Evolutionary conservation across 2,888 invertebrate species (phyloP).

Genomic region (Linnaemya tessellans): DNA sequence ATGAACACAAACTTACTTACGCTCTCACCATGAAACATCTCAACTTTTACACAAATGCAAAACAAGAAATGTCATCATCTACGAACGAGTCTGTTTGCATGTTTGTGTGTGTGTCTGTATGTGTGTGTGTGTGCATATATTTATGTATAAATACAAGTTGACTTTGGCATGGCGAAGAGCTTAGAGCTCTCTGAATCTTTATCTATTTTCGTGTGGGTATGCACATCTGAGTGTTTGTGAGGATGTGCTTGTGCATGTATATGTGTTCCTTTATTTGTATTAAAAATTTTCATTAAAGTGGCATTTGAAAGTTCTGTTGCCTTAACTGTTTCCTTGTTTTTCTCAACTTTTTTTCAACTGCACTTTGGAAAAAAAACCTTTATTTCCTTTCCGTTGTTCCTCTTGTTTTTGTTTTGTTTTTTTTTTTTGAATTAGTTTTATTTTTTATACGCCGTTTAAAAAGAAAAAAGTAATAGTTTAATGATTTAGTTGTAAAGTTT

Average conservation of each 20-base stretch:
- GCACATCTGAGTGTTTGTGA: constrained; percentile 4
- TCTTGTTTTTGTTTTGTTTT: constrained; percentile 46
- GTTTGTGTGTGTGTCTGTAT: constrained; percentile 43
- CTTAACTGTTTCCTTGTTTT: constrained; percentile 71
- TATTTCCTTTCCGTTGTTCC: constrained; percentile 42
- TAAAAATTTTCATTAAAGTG: constrained; percentile 71
- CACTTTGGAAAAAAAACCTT: constrained; percentile 50
- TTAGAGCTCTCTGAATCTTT: constrained; percentile 45
- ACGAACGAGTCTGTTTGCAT: neutral
- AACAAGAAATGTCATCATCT: constrained; percentile 70
- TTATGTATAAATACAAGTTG: constrained; percentile 42
- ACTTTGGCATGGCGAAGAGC: constrained; percentile 45
- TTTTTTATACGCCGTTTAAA: constrained; percentile 53
- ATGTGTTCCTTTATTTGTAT: constrained; percentile 63
- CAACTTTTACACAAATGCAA: constrained; percentile 67
- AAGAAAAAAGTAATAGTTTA: constrained; percentile 59
- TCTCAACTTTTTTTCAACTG: constrained; percentile 56
- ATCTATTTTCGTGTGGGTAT: constrained; percentile 37
- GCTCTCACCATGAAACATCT: constrained; percentile 65
- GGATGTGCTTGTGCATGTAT: constrained; percentile 46
- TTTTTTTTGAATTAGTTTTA: neutral
- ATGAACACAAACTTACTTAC: constrained; percentile 63
- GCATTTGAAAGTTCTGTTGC: constrained; percentile 71
- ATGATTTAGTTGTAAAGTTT: constrained; percentile 71
- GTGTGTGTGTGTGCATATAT: constrained; percentile 8